Percentiles rank a stretch among this genome's conserved stretches.
phyloP scores from a whole-genome alignment of 1,140 invertebrate species.

The Cepaea nemoralis region DNA sequence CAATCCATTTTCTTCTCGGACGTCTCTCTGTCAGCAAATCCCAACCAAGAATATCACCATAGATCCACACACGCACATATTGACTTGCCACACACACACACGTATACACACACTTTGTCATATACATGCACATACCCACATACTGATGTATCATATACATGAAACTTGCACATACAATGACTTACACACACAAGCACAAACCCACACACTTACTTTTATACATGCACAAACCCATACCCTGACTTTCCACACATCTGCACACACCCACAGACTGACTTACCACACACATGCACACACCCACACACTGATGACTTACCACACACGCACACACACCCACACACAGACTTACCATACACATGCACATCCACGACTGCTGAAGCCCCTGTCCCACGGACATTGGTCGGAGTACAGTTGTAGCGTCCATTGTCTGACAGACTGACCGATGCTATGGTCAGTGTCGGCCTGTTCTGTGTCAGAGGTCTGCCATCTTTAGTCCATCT shows the following conservation, averaged over 20 bases:
- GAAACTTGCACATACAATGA: too few species aligned
- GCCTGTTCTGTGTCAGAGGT: slow-evolving; percentile 19
- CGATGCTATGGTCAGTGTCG: slow-evolving; percentile 41
- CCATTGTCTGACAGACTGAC: slow-evolving; percentile 52
- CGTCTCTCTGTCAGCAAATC: too few species aligned
- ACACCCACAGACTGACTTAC: too few species aligned
- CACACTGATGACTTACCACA: background rate
- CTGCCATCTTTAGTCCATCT: slow-evolving; percentile 51
- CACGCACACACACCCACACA: background rate
- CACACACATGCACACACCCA: background rate
- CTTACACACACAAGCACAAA: too few species aligned
- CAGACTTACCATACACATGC: slow-evolving; percentile 52
- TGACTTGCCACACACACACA: background rate
- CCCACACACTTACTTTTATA: too few species aligned
- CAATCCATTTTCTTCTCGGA: too few species aligned
- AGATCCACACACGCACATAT: too few species aligned
- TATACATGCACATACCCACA: background rate
- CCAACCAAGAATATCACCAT: background rate
- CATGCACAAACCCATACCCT: background rate
- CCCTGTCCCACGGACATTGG: slow-evolving; percentile 51
- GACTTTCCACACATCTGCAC: background rate
- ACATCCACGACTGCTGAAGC: slow-evolving; percentile 44
- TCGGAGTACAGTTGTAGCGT: slow-evolving; percentile 54
- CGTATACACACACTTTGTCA: background rate
- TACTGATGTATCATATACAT: too few species aligned